Conservation (phyloP, 1,140 invertebrate genomes). For the Euwallacea fornicatus region DNA sequence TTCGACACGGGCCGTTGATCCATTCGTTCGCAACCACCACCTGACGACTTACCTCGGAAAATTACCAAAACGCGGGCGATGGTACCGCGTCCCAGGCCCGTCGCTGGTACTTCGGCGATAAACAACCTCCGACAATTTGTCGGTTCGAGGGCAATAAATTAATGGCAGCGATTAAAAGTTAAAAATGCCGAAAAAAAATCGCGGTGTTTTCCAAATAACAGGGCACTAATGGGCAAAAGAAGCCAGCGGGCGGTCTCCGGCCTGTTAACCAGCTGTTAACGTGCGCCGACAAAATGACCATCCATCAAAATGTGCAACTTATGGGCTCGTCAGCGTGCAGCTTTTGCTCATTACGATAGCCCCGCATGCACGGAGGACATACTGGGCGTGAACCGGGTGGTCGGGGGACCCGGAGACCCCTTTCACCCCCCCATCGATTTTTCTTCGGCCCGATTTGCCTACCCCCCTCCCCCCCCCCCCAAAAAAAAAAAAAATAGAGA, state of each 20-base stretch:
- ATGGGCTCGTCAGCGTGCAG: constrained; percentile 18
- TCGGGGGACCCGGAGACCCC: not conserved
- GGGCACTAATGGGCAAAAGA: constrained; percentile 26
- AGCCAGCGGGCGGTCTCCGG: constrained; percentile 24
- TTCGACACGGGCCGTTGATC: not conserved
- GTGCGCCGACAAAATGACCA: constrained; percentile 25
- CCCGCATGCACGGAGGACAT: not conserved
- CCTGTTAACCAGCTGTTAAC: constrained; percentile 30
- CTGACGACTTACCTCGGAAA: too few species aligned
- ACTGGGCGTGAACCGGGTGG: not conserved
- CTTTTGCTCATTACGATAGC: constrained; percentile 25
- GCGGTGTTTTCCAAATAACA: constrained; percentile 23
- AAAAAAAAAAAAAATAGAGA: not conserved
- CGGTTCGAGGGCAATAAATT: not conserved
- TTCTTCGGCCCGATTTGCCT: not conserved
- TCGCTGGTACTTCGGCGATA: not conserved
- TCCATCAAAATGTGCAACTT: constrained; percentile 31
- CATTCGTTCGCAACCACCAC: not conserved
- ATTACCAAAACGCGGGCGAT: not conserved
- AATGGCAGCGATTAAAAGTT: constrained; percentile 12
- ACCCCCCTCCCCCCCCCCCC: not conserved
- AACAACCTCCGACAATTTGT: not conserved
- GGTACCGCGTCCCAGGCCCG: not conserved
- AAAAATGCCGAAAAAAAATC: constrained; percentile 14
- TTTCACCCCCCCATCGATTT: not conserved